Conservation (phyloP, 2,797 vertebrate genomes). For the Halcyon smyrnensis region DNA sequence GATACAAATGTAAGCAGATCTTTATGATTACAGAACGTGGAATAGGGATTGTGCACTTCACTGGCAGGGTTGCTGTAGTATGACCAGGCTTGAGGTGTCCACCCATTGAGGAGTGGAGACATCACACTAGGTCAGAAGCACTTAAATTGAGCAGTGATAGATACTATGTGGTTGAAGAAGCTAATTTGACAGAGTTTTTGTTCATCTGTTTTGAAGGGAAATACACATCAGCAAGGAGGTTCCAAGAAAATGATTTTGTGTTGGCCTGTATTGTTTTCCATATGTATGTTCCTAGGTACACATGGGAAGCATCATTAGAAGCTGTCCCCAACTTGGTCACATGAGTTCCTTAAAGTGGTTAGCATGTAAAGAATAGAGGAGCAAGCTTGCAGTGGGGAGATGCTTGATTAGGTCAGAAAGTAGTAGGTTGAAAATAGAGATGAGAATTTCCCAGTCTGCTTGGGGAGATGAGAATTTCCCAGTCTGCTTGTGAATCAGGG, state of each 20-base stretch:
- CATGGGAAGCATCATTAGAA: not conserved
- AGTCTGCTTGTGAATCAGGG: not conserved
- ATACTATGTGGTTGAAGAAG: not conserved
- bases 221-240: not conserved
- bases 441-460: not conserved
- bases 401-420: not conserved
- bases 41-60: not conserved
- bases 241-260: not conserved
- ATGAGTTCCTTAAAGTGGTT: not conserved
- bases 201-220: not conserved
- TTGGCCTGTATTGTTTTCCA: not conserved
- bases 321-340: not conserved
- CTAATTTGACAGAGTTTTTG: not conserved
- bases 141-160: not conserved
- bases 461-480: too few species aligned
- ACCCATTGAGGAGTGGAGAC: not conserved
- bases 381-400: not conserved
- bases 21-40: not conserved
- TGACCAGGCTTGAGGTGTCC: not conserved
- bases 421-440: not conserved
- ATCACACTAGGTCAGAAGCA: not conserved
- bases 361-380: not conserved
- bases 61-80: not conserved
- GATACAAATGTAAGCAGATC: not conserved
- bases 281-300: not conserved